Evolutionary conservation across 2,888 invertebrate genomes (phyloP).

Genomic region (Folsomia manolachei): DNA sequence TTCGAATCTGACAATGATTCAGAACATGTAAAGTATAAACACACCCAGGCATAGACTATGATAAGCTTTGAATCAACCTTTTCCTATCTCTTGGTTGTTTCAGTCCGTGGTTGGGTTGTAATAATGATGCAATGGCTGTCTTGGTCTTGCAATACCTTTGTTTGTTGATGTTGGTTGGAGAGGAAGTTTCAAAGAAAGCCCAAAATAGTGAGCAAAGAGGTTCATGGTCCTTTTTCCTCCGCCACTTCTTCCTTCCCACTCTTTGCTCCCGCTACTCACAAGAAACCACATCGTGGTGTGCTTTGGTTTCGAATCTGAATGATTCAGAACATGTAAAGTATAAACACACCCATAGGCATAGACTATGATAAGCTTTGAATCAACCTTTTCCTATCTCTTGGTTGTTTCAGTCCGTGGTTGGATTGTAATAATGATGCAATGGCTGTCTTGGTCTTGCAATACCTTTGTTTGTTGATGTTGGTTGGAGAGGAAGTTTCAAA

Average conservation of each 20-base stretch:
- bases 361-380: neutral
- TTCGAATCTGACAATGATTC: neutral
- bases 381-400: neutral
- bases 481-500: neutral
- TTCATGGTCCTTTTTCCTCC: neutral
- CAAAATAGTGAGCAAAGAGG: neutral
- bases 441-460: neutral
- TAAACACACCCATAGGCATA: too few relatives aligned
- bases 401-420: neutral
- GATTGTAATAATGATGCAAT: neutral
- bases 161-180: neutral
- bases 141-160: neutral
- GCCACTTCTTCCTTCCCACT: too few relatives aligned
- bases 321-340: too few relatives aligned
- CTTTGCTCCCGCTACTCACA: too few relatives aligned
- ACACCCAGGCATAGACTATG: too few relatives aligned
- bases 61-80: neutral
- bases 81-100: neutral
- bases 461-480: neutral
- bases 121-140: neutral
- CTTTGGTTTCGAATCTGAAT: neutral
- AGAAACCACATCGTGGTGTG: neutral
- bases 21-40: too few relatives aligned
- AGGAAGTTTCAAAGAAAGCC: neutral
- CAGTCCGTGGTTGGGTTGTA: neutral